Base-by-base conservation (phyloP, 1,140 invertebrate species). In the Meloidogyne hapla region DNA sequence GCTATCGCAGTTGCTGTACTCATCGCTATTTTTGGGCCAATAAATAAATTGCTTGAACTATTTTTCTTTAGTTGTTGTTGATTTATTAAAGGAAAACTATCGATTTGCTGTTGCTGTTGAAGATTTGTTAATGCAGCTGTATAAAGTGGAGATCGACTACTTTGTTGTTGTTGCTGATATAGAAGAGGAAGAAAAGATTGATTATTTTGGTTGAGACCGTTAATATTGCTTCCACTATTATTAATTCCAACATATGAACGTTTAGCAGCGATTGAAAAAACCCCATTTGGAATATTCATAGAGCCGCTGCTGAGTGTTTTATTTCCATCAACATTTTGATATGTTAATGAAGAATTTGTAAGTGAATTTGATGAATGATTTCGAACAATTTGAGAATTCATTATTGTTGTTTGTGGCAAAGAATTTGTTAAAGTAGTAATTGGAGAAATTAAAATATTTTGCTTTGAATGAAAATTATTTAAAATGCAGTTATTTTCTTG, bases 131-230 rank as follows among this genome's bases (percentile, higher is more conserved):
- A 21, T 64, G 71, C 71, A 15, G 56, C 56, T 10, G 71, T 61
- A 38, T 63, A 73, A 23, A 73, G 56, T 13, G 71, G 71, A 61
- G 71, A 73, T 5, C 71, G 71, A 21, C 5, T 64, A 65, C 9
- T 42, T 26, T 64, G 61, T 26, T 64, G 48, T n/a, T 71, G 69
- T 23, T 71, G 69, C 38, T 28, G 21, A 56, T 56, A 56, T 42
- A 73, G 71, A n/a, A 73, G 56, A 23, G 71, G 71, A n/a, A 56
- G n/a, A 28, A 26, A 8, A 12, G 25, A 73, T 63, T 73, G 71
- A 23, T 73, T 48, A 23, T 62, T n/a, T 40, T 56, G 71, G 26
- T 38, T 38, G 9, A 18, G 28, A 23, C 26, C 48, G n/a, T 33
- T 33, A 33, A 33, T 33, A 13, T 42, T 23, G n/a, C 69, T 26